These are phyloP conservation scores for Grammomys surdaster DNA, from an alignment of 2,113 vertebrate genomes.

Conservation along the genomic window DNA sequence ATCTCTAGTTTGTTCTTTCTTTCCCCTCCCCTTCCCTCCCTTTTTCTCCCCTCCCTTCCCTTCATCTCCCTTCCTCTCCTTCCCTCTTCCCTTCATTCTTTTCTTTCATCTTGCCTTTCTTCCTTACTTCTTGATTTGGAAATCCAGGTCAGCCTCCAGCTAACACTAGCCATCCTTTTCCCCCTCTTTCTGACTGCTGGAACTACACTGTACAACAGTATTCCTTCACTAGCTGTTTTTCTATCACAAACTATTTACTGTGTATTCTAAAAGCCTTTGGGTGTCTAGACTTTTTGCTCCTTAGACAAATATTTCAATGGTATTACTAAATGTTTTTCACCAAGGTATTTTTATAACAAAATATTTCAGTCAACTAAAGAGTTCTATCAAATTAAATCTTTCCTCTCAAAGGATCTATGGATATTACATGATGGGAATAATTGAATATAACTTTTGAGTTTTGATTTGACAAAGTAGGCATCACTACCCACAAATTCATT, in stretches of 20 bases:
- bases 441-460: not conserved
- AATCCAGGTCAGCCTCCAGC: not conserved
- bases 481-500: constrained; percentile 5
- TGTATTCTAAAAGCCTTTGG: not conserved
- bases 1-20: not conserved
- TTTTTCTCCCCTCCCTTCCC: not conserved
- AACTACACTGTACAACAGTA: not conserved
- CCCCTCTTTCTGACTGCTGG: not conserved
- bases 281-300: not conserved
- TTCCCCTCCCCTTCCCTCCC: no score
- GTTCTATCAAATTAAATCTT: not conserved
- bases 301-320: not conserved
- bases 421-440: not conserved
- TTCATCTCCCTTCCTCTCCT: no score
- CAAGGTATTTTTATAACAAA: constrained; percentile 9
- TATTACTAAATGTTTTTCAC: constrained; percentile 43
- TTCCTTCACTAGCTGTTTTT: not conserved
- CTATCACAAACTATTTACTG: not conserved
- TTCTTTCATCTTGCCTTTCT: not conserved
- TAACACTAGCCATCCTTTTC: not conserved
- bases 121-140: not conserved
- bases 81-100: not conserved
- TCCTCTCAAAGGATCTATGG: not conserved
- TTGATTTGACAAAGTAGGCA: not conserved
- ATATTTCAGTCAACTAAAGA: not conserved